A percentile compares a stretch with the other conserved stretches of the same genome.
Evolutionary conservation across 2,113 vertebrate genomes (phyloP).

Genomic region (Poeciliopsis turrubarensis): DNA sequence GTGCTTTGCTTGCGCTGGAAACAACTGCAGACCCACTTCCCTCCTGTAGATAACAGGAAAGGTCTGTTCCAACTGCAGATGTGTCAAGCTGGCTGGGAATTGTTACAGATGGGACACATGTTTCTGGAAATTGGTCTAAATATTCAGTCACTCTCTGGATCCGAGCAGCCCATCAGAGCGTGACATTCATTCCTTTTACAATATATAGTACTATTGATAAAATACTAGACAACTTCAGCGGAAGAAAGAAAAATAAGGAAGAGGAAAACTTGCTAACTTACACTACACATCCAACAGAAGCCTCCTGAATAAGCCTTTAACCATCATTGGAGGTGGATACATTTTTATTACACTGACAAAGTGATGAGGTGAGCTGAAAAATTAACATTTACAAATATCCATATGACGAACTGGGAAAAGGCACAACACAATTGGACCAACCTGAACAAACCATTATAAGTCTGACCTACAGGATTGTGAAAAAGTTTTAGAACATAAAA

Average conservation of each 20-base stretch:
- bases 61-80: constrained; percentile 37
- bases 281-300: too few relatives aligned
- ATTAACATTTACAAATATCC: too few relatives aligned
- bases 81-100: constrained; percentile 9
- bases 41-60: constrained; percentile 70
- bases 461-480: too few relatives aligned
- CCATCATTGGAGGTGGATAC: too few relatives aligned
- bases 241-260: neutral
- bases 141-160: neutral
- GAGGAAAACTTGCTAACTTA: neutral
- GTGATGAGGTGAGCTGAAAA: too few relatives aligned
- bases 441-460: too few relatives aligned
- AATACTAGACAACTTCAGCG: neutral
- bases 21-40: constrained; percentile 43
- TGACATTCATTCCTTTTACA: neutral
- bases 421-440: too few relatives aligned
- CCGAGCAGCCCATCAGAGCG: neutral
- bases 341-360: too few relatives aligned
- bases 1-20: constrained; percentile 56
- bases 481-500: too few relatives aligned
- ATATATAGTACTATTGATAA: neutral
- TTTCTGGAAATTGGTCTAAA: neutral
- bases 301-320: too few relatives aligned
- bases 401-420: too few relatives aligned
- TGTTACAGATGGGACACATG: constrained; percentile 3